phyloP scores from a whole-genome alignment of 1,140 invertebrate species.

The Aporrectodea caliginosa region DNA sequence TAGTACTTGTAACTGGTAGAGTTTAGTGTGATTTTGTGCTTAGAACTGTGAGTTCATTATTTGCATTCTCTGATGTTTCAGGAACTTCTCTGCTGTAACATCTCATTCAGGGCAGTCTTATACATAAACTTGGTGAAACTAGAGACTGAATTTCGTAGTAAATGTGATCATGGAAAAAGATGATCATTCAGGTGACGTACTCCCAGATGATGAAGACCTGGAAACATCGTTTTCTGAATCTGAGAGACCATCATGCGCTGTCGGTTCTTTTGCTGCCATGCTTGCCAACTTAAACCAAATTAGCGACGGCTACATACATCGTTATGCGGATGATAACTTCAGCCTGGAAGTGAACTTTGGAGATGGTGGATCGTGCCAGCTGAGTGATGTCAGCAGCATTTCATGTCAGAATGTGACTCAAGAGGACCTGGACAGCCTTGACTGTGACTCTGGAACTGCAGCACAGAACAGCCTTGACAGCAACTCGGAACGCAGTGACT shows the following conservation, averaged over 20 bases:
- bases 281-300: not conserved
- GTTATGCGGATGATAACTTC: constrained; percentile 13
- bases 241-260: not conserved
- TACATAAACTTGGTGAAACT: no score
- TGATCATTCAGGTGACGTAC: not conserved
- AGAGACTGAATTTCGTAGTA: no score
- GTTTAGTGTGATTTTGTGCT: no score
- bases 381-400: constrained; percentile 51
- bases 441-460: constrained; percentile 11
- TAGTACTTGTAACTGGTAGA: no score
- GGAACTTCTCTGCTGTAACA: no score
- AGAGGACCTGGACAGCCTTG: constrained; percentile 35
- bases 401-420: constrained; percentile 51
- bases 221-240: not conserved
- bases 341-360: constrained; percentile 42
- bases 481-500: constrained; percentile 13
- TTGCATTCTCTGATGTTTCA: no score
- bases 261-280: not conserved
- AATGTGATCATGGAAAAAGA: not conserved
- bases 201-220: not conserved
- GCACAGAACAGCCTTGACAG: constrained; percentile 22
- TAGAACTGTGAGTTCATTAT: no score
- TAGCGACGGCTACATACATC: not conserved
- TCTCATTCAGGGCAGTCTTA: no score
- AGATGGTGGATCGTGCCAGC: constrained; percentile 47